phyloP scores from a whole-genome alignment of 2,888 invertebrate genomes.

The Meganola albula region DNA sequence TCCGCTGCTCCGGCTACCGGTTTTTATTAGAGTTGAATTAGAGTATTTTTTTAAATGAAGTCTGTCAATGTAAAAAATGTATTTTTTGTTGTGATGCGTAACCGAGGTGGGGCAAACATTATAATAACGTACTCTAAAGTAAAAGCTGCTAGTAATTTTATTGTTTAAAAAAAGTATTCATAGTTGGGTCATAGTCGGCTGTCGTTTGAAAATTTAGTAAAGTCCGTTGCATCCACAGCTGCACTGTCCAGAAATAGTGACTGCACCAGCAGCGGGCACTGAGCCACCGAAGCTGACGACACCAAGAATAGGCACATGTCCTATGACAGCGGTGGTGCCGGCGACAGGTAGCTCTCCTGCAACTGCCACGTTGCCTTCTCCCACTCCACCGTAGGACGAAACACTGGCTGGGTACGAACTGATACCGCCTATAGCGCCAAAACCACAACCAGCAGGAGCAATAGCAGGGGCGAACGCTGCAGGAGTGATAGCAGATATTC shows the following conservation, averaged over 20 bases:
- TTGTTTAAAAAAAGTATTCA: no score
- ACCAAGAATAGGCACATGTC: slow-evolving; percentile 20
- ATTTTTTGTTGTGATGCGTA: no score
- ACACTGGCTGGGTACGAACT: slow-evolving; percentile 3
- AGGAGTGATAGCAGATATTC: no score
- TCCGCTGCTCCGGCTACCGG: no score
- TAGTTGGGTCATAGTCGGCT: no score
- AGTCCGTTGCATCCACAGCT: slow-evolving; percentile 17
- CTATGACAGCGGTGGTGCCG: slow-evolving; percentile 15
- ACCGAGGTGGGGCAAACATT: no score
- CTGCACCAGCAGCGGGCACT: slow-evolving; percentile 14
- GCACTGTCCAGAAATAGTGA: slow-evolving; percentile 13
- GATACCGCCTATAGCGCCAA: not conserved
- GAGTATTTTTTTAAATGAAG: no score
- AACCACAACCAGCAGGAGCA: not conserved
- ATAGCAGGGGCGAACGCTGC: slow-evolving; percentile 2
- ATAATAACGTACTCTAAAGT: no score
- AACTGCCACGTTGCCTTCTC: slow-evolving; percentile 20
- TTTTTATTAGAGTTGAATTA: no score
- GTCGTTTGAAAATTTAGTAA: no score
- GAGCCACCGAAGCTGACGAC: slow-evolving; percentile 12
- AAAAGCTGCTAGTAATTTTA: no score
- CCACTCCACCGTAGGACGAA: slow-evolving; percentile 10
- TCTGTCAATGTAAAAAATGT: no score
- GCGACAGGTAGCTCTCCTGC: slow-evolving; percentile 18